Evolutionary conservation across 2,113 vertebrate genomes (phyloP).

Genomic region (Cheirogaleus medius): DNA sequence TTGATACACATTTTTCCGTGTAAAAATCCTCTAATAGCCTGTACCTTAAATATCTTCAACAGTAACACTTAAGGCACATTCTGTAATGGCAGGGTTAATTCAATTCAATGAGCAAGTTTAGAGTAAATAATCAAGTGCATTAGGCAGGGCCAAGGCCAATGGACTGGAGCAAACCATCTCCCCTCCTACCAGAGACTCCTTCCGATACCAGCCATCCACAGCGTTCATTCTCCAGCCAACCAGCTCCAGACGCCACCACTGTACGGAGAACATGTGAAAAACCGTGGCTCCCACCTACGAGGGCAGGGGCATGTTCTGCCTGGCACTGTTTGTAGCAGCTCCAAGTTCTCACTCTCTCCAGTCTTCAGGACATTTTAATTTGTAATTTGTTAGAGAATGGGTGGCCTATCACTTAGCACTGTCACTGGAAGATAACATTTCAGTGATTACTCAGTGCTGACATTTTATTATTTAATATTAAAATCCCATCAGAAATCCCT

Average conservation of each 20-base stretch:
- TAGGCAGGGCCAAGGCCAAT: not conserved
- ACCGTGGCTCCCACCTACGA: fast-evolving
- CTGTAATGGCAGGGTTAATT: not conserved
- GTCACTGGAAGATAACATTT: slow-evolving; percentile 29
- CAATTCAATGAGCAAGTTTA: not conserved
- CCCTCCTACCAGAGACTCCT: not conserved
- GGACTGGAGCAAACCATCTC: not conserved
- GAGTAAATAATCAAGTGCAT: not conserved
- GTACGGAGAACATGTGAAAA: not conserved
- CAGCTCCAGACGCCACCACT: not conserved
- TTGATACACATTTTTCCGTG: not conserved
- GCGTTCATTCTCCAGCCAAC: not conserved
- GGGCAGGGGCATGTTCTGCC: fast-evolving
- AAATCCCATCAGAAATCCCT: slow-evolving; percentile 46
- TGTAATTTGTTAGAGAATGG: not conserved
- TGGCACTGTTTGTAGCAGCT: no score
- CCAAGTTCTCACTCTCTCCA: not conserved
- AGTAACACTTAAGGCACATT: not conserved
- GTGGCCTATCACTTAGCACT: slow-evolving; percentile 11
- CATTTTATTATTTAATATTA: slow-evolving; percentile 67
- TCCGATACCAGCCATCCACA: not conserved
- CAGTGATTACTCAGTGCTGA: not conserved
- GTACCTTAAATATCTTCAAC: not conserved
- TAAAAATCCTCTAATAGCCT: not conserved
- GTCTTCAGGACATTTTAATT: not conserved